These are phyloP conservation scores for Octopus sinensis DNA, from an alignment of 1,140 invertebrate genomes.

Conservation along the genomic window DNA sequence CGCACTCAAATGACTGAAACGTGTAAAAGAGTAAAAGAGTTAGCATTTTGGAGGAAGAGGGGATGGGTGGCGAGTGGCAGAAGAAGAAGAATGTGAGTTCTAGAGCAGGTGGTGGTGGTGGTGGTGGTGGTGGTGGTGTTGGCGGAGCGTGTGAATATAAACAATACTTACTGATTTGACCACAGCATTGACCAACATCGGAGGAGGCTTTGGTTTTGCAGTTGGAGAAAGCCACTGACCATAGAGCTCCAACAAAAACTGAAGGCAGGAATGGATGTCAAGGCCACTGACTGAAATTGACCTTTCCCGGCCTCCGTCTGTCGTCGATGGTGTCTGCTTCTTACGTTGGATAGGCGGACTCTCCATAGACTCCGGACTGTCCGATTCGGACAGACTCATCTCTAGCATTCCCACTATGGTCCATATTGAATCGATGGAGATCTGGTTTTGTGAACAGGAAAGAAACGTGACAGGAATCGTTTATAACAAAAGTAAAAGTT, in stretches of 20 bases:
- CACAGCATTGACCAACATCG: constrained; percentile 67
- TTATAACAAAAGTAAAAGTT: no score
- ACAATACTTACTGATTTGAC: constrained; percentile 64
- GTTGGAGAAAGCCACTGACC: constrained; percentile 69
- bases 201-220: constrained; percentile 59
- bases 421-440: constrained; percentile 55
- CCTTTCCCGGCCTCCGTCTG: constrained; percentile 14
- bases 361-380: constrained; percentile 47
- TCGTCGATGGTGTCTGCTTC: not conserved
- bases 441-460: constrained; percentile 27
- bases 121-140: no score
- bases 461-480: no score
- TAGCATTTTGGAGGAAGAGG: no score
- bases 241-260: constrained; percentile 78
- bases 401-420: constrained; percentile 50
- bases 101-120: not conserved
- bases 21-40: no score
- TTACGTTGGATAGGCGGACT: constrained; percentile 29
- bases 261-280: constrained; percentile 82
- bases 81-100: no score
- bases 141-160: not conserved
- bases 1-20: no score
- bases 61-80: no score
- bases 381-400: constrained; percentile 37
- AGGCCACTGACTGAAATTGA: constrained; percentile 60